A percentile compares a stretch with the other conserved stretches of the same genome.
Conservation (phyloP, 2,113 vertebrate genomes). For the Phalacrocorax aristotelis region DNA sequence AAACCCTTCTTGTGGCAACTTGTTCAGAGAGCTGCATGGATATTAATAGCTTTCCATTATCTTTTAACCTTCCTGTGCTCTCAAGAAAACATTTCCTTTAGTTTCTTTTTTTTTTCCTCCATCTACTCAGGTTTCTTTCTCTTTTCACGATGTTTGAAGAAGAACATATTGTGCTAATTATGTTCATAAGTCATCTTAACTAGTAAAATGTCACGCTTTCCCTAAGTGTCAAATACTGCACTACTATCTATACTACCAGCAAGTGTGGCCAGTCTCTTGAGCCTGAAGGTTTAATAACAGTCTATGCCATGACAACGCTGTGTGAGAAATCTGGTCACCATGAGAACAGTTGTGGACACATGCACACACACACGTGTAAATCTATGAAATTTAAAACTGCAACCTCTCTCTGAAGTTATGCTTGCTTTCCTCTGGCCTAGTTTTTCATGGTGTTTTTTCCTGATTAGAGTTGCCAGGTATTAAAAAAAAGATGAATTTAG, state of each 20-base stretch:
- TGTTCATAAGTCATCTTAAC: background rate
- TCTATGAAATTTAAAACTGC: background rate
- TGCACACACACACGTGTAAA: rapidly evolving
- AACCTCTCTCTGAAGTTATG: background rate
- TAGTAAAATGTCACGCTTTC: background rate
- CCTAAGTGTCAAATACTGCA: background rate
- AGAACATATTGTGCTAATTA: background rate
- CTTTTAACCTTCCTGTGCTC: background rate
- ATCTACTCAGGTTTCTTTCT: background rate
- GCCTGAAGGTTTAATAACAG: background rate
- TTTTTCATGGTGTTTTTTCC: background rate
- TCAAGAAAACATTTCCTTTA: background rate
- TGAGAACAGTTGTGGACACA: background rate
- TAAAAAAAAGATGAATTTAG: background rate
- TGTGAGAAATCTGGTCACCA: background rate
- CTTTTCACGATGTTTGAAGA: background rate
- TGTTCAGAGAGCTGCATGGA: background rate
- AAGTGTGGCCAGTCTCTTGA: background rate
- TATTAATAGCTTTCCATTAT: background rate
- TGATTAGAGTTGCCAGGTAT: background rate
- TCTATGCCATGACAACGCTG: background rate
- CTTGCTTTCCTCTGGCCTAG: background rate
- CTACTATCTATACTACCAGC: background rate
- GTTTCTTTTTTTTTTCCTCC: background rate
- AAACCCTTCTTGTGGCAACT: background rate